Percentiles rank a stretch among this genome's conserved stretches.
These are phyloP conservation scores for Icerya purchasi DNA, from an alignment of 2,888 invertebrate species.

Conservation along the genomic window DNA sequence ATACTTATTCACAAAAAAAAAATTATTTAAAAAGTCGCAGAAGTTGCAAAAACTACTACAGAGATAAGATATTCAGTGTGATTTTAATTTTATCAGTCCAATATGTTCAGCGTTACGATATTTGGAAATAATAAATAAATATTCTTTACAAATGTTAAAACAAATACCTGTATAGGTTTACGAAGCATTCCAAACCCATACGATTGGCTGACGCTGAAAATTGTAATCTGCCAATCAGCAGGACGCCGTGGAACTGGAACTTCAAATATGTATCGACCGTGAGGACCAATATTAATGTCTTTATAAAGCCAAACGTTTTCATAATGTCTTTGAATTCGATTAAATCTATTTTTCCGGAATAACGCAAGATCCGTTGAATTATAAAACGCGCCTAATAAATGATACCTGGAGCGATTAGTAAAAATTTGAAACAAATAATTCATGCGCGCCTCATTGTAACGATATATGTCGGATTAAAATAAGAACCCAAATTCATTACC, in stretches of 20 bases:
- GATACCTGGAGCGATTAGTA: background rate
- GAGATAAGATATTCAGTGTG: too few species aligned
- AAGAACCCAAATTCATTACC: background rate
- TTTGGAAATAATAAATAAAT: too few species aligned
- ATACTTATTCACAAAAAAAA: too few species aligned
- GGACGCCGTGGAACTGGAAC: conserved; percentile 63
- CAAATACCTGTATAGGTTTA: conserved; percentile 51
- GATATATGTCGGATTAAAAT: background rate
- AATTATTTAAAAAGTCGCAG: too few species aligned
- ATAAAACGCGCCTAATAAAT: conserved; percentile 25
- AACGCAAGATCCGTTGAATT: conserved; percentile 44
- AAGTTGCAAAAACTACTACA: too few species aligned
- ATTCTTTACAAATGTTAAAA: too few species aligned
- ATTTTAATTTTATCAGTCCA: too few species aligned
- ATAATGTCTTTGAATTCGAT: conserved; percentile 71
- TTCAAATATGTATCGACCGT: conserved; percentile 70
- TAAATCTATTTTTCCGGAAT: conserved; percentile 67
- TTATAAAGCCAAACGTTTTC: conserved; percentile 92
- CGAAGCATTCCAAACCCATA: conserved; percentile 71
- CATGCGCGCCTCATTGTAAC: background rate
- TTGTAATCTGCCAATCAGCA: conserved; percentile 81
- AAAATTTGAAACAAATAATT: background rate
- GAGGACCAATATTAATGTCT: conserved; percentile 78
- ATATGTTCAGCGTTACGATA: too few species aligned
- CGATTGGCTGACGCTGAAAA: conserved; percentile 70